Conservation (phyloP, 2,888 invertebrate genomes). For the Ichneumon xanthorius region DNA sequence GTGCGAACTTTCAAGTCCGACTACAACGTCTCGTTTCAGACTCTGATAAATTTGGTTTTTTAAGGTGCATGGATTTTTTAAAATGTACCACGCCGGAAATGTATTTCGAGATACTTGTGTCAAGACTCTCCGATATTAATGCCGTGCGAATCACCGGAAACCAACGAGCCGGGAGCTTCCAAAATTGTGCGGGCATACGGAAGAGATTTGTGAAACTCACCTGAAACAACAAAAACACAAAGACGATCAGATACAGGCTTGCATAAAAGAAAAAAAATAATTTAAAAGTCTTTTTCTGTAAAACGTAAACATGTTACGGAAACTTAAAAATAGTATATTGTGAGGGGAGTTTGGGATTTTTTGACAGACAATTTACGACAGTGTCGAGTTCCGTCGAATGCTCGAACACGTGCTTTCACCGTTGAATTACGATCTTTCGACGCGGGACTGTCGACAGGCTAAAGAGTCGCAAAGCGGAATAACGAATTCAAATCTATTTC, state of each 20-base stretch:
- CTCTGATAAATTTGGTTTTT: too few species aligned
- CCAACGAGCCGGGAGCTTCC: not conserved
- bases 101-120: not conserved
- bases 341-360: not conserved
- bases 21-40: too few species aligned
- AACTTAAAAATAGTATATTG: not conserved
- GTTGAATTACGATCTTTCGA: constrained; percentile 1
- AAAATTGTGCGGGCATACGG: not conserved
- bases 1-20: too few species aligned
- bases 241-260: constrained; percentile 20
- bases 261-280: not conserved
- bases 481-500: not conserved
- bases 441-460: not conserved
- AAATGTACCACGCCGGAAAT: too few species aligned
- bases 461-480: not conserved
- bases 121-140: not conserved
- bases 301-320: not conserved
- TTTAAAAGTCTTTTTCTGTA: not conserved
- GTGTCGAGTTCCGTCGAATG: not conserved
- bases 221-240: constrained; percentile 74
- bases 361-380: not conserved
- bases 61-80: too few species aligned
- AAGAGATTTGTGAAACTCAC: constrained; percentile 73
- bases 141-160: not conserved
- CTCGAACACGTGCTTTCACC: not conserved